Percentiles rank a stretch among this genome's conserved stretches.
These are phyloP conservation scores for Drosophila kohkoa DNA, from an alignment of 1,140 invertebrate genomes.

Conservation along the genomic window DNA sequence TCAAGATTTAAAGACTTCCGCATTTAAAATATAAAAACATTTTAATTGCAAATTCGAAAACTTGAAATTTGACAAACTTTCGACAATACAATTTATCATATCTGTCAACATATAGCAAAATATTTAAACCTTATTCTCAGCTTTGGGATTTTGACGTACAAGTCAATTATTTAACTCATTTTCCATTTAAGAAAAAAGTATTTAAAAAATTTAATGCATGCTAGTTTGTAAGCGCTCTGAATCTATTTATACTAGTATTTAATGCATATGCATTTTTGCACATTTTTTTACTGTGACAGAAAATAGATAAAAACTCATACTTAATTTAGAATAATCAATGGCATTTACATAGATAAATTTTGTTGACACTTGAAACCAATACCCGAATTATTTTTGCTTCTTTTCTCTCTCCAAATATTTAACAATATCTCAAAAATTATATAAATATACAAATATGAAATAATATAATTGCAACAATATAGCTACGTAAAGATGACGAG, in stretches of 20 bases:
- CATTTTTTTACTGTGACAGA: neutral
- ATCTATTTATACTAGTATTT: neutral
- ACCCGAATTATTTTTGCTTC: conserved; percentile 38
- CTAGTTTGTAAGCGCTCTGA: neutral
- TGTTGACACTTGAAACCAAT: conserved; percentile 17
- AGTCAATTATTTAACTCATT: no score
- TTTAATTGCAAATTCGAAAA: no score
- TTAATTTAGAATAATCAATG: neutral
- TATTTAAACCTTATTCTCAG: no score
- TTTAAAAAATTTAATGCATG: conserved; percentile 4
- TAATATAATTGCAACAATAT: conserved; percentile 17
- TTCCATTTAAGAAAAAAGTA: neutral
- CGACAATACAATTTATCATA: no score
- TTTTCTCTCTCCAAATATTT: conserved; percentile 58
- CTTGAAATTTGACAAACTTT: no score
- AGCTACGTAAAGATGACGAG: conserved; percentile 95
- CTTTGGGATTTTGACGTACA: no score
- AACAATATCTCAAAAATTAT: conserved; percentile 4
- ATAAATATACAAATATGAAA: conserved; percentile 9
- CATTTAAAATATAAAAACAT: no score
- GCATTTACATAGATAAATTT: neutral
- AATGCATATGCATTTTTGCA: conserved; percentile 1
- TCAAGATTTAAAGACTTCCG: no score
- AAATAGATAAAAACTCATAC: neutral
- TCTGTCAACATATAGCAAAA: no score